Base-by-base conservation (phyloP, 2,113 vertebrate genomes). In the Cyprinus carpio region DNA sequence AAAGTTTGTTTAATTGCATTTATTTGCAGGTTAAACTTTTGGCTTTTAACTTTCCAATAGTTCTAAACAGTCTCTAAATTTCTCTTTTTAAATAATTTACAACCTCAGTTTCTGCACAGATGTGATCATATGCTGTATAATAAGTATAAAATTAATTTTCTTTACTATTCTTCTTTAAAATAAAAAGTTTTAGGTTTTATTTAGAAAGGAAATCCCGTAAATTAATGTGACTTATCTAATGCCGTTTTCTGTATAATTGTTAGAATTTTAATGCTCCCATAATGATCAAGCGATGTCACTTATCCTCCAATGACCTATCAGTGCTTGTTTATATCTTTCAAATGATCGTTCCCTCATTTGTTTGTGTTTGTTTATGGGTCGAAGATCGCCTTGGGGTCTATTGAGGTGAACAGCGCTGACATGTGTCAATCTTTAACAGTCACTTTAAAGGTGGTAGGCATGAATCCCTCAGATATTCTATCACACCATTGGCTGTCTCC, bases 341-440 rank as follows among this genome's bases (percentile, higher is more conserved):
- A 23, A 34, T 54, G 69, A 65, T 75, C 65, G 25, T 64, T 62
- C 20, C 9, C 84, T 86, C 29, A 37, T 83, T 64, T 72, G 67
- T 71, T 75, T n/a, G 37, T 56, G 87, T 79, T 83, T 90, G 89
- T 87, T 87, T 91, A 88, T 29, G 58, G 75, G 34, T 51, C 25
- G 40, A 69, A 69, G 79, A 51, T 87, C 87, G 88, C 87, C 81
- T 75, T 86, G 79, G 92, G 90, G 91, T 90, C 90, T 72, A 12
- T 46, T 31, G 75, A 87, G 89, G 89, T 90, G 88, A 91, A 88
- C 87, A 82, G 87, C 86, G 89, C 92, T 92, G 93, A 91, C 93
- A 91, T 90, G 91, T 94, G 93, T 93, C 93, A 94, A 86, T 95
- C 93, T 93, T 89, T 87, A 90, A 83, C 75, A 54, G 20, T 58